Percentiles rank a stretch among this genome's conserved stretches.
Conservation (phyloP, 2,888 invertebrate genomes). For the Nipponacmea schrenckii region DNA sequence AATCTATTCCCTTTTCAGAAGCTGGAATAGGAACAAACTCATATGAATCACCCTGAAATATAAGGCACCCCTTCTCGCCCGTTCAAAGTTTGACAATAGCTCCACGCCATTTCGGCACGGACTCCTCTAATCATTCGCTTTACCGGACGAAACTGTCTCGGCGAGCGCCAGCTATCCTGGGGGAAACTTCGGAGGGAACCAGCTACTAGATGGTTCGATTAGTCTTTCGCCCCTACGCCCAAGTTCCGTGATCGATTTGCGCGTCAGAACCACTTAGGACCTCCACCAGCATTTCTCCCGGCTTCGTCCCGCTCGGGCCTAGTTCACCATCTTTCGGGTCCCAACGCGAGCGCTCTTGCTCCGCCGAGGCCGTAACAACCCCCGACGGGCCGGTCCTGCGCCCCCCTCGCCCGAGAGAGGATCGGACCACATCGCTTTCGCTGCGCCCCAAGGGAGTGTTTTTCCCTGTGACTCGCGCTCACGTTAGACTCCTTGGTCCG, state of each 20-base stretch:
- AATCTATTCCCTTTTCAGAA: no score
- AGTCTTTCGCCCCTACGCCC: slow-evolving; percentile 77
- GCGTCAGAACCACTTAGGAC: slow-evolving; percentile 81
- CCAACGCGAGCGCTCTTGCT: slow-evolving; percentile 77
- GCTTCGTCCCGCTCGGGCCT: slow-evolving; percentile 79
- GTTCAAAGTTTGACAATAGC: slow-evolving; percentile 84
- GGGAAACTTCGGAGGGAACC: slow-evolving; percentile 82
- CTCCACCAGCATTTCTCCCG: slow-evolving; percentile 79
- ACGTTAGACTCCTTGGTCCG: slow-evolving; percentile 81
- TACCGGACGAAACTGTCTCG: slow-evolving; percentile 75
- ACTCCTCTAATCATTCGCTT: slow-evolving; percentile 81
- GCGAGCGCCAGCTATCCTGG: slow-evolving; percentile 77
- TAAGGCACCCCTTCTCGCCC: slow-evolving; percentile 78
- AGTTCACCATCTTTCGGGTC: slow-evolving; percentile 82
- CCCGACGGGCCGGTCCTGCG: slow-evolving; percentile 74
- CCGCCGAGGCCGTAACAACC: slow-evolving; percentile 51
- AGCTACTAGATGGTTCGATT: slow-evolving; percentile 84
- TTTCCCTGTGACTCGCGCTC: slow-evolving; percentile 77
- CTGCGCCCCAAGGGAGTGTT: slow-evolving; percentile 75
- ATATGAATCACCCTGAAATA: no score
- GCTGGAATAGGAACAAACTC: no score
- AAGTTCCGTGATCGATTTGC: slow-evolving; percentile 83
- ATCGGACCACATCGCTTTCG: slow-evolving; percentile 72
- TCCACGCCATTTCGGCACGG: slow-evolving; percentile 78
- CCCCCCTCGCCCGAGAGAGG: slow-evolving; percentile 35